Evolutionary conservation across 2,888 invertebrate species (phyloP), one percentile per base, ranked within the genome.

Genomic region (Epinotia brunnichana): DNA sequence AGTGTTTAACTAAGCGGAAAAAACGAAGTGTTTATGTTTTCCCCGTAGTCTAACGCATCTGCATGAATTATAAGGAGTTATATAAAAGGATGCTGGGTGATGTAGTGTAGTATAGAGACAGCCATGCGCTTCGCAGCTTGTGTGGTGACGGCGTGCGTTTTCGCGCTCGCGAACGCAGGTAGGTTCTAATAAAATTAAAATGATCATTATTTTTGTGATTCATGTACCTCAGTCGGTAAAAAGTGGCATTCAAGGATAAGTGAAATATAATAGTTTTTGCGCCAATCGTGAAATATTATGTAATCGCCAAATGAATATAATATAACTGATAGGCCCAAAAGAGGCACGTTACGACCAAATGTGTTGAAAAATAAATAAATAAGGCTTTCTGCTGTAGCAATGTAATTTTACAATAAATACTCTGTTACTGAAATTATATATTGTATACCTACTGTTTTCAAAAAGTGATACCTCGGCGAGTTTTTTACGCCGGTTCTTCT

Each of bases 21-120:
- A 66, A 53, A 39, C n/a, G n/a, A 7, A n/a, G 19, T 3, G 48
- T 57, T 66, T 59, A 66, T 83, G 83, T 88, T 89, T 88, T 87
- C 81, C 83, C 83, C 77, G 81, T 85, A 83, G 77, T 77, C 80
- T 83, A 81, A 81, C 81, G 82, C 81, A 84, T 82, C 82, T 81
- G 82, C 80, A 78, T 77, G 79, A 80, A 81, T 85, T 82, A 83
- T 82, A 82, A 83, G 83, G 82, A 79, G 77, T 76, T 74, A 85
- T 91, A 91, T 91, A 91, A 86, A 90, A 90, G 91, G 90, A 88
- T 87, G 85, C 62, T 76, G 75, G 75, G 70, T 74, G 76, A 69
- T 75, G 72, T 60, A 73, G 75, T 75, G 59, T 64, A 82, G 81
- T 80, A 77, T 76, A 76, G 74, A 74, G 48, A 63, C 76, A 84